These are phyloP conservation scores for Drosophila parvula DNA, from an alignment of 1,140 invertebrate genomes.

Conservation along the genomic window DNA sequence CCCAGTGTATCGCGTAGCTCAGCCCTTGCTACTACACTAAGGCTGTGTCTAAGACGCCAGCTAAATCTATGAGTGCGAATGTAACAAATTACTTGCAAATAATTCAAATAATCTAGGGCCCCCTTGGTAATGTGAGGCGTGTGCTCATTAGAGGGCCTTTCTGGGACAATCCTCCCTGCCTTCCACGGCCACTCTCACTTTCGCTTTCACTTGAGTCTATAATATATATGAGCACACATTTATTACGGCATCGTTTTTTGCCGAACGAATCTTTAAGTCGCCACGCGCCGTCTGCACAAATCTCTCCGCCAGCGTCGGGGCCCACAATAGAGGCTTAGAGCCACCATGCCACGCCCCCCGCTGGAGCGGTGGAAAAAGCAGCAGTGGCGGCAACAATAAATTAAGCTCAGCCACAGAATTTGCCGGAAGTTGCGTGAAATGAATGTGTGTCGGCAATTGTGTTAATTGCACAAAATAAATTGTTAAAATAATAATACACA, in stretches of 20 bases:
- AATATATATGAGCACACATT: conserved; percentile 60
- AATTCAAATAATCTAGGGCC: conserved; percentile 75
- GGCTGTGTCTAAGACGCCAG: conserved; percentile 7
- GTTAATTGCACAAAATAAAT: conserved; percentile 82
- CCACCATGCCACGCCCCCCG: conserved; percentile 4
- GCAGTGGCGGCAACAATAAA: conserved; percentile 57
- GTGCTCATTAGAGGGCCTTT: conserved; percentile 64
- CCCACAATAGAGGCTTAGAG: conserved; percentile 57
- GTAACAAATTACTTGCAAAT: conserved; percentile 82
- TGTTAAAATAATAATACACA: conserved; percentile 79
- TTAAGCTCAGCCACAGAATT: conserved; percentile 74
- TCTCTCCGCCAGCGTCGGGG: conserved; percentile 53
- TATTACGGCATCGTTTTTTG: conserved; percentile 75
- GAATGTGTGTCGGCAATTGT: conserved; percentile 82
- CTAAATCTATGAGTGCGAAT: conserved; percentile 55
- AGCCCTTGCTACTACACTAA: conserved; percentile 29
- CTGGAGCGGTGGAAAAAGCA: not conserved
- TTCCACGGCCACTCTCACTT: conserved; percentile 4
- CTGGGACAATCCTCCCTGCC: conserved; percentile 23
- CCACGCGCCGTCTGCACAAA: conserved; percentile 75
- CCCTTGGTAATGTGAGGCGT: conserved; percentile 66
- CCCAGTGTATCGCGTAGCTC: conserved; percentile 34
- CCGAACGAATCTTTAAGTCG: conserved; percentile 69
- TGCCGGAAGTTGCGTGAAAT: conserved; percentile 73
- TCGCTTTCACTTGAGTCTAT: conserved; percentile 46